phyloP scores from a whole-genome alignment of 2,888 invertebrate species.

The Nomada hirtipes region DNA sequence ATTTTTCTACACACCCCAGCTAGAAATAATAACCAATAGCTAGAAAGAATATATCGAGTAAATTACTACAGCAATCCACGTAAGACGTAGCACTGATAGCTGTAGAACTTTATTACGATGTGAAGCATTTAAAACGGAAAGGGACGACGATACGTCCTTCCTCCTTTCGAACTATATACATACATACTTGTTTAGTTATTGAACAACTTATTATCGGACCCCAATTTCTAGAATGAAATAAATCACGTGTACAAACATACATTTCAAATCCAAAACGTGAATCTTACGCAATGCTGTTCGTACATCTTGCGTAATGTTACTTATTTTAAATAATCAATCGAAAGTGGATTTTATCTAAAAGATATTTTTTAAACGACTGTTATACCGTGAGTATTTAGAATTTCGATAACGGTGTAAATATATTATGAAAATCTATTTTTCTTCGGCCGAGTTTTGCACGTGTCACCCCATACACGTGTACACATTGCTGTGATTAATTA shows the following conservation, averaged over 20 bases:
- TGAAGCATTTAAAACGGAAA: neutral
- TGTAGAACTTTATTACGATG: neutral
- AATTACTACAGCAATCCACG: neutral
- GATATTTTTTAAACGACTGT: conserved; percentile 33
- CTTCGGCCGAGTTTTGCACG: conserved; percentile 34
- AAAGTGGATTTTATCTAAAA: conserved; percentile 15
- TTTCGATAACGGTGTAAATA: conserved; percentile 38
- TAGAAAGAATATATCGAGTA: neutral
- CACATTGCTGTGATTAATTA: conserved; percentile 69
- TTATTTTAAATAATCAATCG: conserved; percentile 17
- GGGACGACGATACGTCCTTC: neutral
- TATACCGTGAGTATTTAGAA: conserved; percentile 7
- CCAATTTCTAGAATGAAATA: conserved; percentile 16
- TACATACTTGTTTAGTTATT: conserved; percentile 3
- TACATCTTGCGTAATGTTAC: conserved; percentile 9
- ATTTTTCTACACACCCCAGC: conserved; percentile 26
- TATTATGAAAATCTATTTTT: conserved; percentile 23
- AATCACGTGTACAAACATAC: conserved; percentile 44
- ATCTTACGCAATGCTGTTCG: conserved; percentile 22
- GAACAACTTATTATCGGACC: neutral
- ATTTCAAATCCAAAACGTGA: conserved; percentile 20
- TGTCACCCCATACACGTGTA: conserved; percentile 65
- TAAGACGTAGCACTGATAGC: neutral
- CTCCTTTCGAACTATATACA: conserved; percentile 4
- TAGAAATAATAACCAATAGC: neutral